Evolutionary conservation across 2,888 invertebrate species (phyloP).

Genomic region (Erebia ligea): DNA sequence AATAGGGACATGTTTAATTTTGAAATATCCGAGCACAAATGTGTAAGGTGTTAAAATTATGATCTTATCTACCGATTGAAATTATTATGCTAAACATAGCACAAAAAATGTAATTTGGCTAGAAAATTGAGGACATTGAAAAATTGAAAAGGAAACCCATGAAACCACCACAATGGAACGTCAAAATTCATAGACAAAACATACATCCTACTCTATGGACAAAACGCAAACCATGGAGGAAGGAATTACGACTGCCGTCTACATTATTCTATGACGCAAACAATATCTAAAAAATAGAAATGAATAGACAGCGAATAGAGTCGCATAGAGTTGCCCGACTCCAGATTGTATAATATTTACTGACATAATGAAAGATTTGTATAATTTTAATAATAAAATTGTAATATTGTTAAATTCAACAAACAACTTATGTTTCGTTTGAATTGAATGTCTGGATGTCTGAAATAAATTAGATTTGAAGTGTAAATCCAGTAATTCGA

Average conservation of each 20-base stretch:
- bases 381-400: background rate
- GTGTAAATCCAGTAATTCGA: background rate
- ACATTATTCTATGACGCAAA: too few relatives aligned
- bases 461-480: background rate
- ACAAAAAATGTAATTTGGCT: background rate
- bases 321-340: background rate
- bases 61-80: background rate
- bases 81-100: too few relatives aligned
- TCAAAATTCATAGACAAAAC: slow-evolving; percentile 1
- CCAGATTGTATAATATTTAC: background rate
- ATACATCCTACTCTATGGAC: too few relatives aligned
- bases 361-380: background rate
- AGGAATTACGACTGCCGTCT: too few relatives aligned
- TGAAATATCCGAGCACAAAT: background rate
- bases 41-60: background rate
- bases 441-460: background rate
- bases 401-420: background rate
- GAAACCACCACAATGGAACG: background rate
- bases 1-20: slow-evolving; percentile 88
- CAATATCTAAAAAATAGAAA: too few relatives aligned
- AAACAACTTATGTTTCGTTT: background rate
- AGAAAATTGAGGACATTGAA: background rate
- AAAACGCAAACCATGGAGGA: too few relatives aligned
- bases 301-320: too few relatives aligned
- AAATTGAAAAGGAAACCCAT: background rate